phyloP scores from a whole-genome alignment of 2,797 vertebrate species.

The Helicolenus hilgendorfi region DNA sequence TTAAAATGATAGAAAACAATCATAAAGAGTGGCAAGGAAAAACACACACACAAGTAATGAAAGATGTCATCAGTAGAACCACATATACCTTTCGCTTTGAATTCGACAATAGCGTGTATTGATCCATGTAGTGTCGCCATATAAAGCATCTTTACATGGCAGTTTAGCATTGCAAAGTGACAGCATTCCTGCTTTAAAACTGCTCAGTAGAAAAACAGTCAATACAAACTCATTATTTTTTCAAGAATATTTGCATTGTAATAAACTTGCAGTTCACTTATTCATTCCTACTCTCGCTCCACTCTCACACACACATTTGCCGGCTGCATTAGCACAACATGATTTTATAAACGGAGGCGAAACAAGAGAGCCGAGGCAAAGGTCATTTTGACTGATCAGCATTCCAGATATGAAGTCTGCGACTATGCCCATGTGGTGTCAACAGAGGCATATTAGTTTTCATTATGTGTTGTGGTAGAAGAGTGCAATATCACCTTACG shows the following conservation, averaged over 20 bases:
- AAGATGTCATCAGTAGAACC: not conserved
- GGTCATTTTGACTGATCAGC: constrained; percentile 73
- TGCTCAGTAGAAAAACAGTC: not conserved
- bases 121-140: not conserved
- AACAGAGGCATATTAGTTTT: constrained; percentile 77
- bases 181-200: not conserved
- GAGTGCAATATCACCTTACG: constrained; percentile 65
- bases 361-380: constrained; percentile 66
- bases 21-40: not conserved
- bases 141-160: not conserved
- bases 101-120: not conserved
- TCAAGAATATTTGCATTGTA: not conserved
- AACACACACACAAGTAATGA: not conserved
- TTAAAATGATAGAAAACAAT: constrained; percentile 4
- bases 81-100: not conserved
- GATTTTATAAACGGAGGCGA: constrained; percentile 45
- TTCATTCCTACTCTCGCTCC: not conserved
- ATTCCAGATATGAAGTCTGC: constrained; percentile 68
- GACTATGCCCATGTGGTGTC: constrained; percentile 58
- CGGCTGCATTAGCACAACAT: constrained; percentile 40
- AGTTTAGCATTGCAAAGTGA: constrained; percentile 6
- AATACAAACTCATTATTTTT: not conserved
- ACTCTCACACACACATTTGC: constrained; percentile 11
- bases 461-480: constrained; percentile 44
- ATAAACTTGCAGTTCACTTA: not conserved